Percentiles rank a stretch among this genome's conserved stretches.
These are phyloP conservation scores for Pseudanteris insignis DNA, from an alignment of 2,888 invertebrate genomes.

Conservation along the genomic window DNA sequence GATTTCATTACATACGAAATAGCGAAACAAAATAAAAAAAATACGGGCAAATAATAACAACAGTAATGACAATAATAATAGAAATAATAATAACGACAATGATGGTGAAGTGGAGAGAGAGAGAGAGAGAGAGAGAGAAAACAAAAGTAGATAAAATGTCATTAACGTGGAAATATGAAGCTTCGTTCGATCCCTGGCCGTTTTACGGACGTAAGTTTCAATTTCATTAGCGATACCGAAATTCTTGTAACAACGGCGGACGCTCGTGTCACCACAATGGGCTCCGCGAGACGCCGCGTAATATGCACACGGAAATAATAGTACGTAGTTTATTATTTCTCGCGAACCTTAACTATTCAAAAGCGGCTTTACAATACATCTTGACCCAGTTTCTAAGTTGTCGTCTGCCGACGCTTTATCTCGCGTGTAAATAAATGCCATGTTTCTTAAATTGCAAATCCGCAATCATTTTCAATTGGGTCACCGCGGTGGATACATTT, in stretches of 20 bases:
- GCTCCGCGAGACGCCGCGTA: conserved; percentile 3
- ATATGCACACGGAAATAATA: conserved; percentile 29
- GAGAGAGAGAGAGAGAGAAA: too few species aligned
- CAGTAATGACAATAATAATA: too few species aligned
- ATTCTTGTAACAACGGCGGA: conserved; percentile 6
- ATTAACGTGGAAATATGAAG: too few species aligned
- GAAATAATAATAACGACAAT: too few species aligned
- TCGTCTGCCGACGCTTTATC: conserved; percentile 30
- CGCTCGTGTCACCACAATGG: conserved; percentile 1
- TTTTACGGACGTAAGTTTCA: conserved; percentile 8
- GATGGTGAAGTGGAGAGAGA: too few species aligned
- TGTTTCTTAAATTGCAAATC: conserved; percentile 41
- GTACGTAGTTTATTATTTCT: conserved; percentile 34
- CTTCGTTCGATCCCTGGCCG: too few species aligned
- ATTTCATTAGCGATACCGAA: conserved; percentile 15
- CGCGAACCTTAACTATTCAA: conserved; percentile 23
- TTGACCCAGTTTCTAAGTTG: conserved; percentile 38
- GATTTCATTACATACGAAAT: too few species aligned
- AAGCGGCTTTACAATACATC: conserved; percentile 38
- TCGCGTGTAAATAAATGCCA: conserved; percentile 36
- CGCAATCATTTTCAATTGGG: conserved; percentile 31
- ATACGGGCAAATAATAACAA: too few species aligned
- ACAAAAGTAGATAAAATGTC: too few species aligned
- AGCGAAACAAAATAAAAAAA: too few species aligned
- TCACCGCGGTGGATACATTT: conserved; percentile 26